Evolutionary conservation across 2,797 vertebrate genomes (phyloP).

Genomic region (Echeneis naucrates): DNA sequence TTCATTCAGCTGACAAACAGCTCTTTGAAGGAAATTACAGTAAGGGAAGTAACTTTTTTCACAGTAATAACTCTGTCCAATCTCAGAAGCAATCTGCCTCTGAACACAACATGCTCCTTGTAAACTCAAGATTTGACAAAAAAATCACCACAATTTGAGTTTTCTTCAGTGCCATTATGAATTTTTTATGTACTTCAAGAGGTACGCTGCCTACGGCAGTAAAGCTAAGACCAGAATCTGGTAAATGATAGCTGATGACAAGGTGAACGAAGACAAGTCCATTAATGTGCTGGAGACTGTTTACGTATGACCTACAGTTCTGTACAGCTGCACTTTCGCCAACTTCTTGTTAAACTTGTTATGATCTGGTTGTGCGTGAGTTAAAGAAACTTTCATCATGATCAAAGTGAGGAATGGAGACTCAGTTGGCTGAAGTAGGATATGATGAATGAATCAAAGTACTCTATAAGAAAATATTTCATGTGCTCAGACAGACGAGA

Average conservation of each 20-base stretch:
- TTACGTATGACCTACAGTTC: slow-evolving; percentile 51
- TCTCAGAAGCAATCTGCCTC: not conserved
- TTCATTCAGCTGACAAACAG: not conserved
- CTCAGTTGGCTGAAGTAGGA: slow-evolving; percentile 17
- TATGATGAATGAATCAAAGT: slow-evolving; percentile 10
- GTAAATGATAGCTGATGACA: slow-evolving; percentile 52
- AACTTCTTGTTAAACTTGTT: slow-evolving; percentile 35
- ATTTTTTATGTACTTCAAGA: no score
- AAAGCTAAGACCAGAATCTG: slow-evolving; percentile 13
- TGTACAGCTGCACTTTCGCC: slow-evolving; percentile 31
- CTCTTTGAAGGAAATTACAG: not conserved
- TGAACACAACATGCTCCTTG: not conserved
- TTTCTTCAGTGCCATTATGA: not conserved
- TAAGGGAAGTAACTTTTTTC: not conserved
- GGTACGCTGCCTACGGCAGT: not conserved
- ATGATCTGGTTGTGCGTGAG: slow-evolving; percentile 12
- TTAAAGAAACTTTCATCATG: not conserved
- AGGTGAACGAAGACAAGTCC: slow-evolving; percentile 58
- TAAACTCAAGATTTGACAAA: not conserved
- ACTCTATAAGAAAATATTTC: not conserved
- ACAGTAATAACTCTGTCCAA: no score
- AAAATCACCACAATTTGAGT: not conserved
- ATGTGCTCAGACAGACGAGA: not conserved
- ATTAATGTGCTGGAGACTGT: slow-evolving; percentile 64
- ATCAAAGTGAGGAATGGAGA: slow-evolving; percentile 18